A percentile compares a stretch with the other conserved stretches of the same genome.
phyloP scores from a whole-genome alignment of 2,797 vertebrate species.

The Melanogrammus aeglefinus region DNA sequence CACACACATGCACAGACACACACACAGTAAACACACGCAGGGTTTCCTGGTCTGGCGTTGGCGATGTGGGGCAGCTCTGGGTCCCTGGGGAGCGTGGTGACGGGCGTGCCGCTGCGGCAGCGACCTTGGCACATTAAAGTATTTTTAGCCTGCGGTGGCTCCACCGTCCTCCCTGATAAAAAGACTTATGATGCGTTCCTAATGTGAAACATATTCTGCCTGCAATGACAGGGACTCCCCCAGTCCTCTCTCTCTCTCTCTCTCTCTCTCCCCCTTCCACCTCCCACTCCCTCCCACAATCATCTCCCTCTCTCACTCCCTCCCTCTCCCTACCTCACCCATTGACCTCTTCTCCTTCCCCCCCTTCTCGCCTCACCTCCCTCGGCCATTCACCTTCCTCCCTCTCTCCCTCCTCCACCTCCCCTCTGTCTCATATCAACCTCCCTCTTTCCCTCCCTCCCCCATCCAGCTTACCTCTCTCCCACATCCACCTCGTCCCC shows the following conservation, averaged over 20 bases:
- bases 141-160: conserved; percentile 66
- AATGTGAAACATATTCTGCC: conserved; percentile 60
- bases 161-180: conserved; percentile 67
- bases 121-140: conserved; percentile 48
- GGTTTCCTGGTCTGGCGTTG: conserved; percentile 40
- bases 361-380: background rate
- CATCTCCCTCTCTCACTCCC: no score
- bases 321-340: no score
- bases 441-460: no score
- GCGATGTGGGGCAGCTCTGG: conserved; percentile 52
- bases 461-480: no score
- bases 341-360: background rate
- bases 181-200: conserved; percentile 67
- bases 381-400: background rate
- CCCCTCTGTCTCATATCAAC: background rate
- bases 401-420: conserved; percentile 18
- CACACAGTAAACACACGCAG: conserved; percentile 38
- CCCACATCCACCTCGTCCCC: no score
- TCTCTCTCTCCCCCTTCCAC: background rate
- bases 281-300: no score
- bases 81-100: conserved; percentile 64
- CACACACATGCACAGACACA: conserved; percentile 32
- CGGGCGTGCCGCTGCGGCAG: conserved; percentile 52
- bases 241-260: background rate
- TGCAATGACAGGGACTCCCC: conserved; percentile 24